Conservation (phyloP, 1,140 invertebrate species). For the Helicoverpa armigera region DNA sequence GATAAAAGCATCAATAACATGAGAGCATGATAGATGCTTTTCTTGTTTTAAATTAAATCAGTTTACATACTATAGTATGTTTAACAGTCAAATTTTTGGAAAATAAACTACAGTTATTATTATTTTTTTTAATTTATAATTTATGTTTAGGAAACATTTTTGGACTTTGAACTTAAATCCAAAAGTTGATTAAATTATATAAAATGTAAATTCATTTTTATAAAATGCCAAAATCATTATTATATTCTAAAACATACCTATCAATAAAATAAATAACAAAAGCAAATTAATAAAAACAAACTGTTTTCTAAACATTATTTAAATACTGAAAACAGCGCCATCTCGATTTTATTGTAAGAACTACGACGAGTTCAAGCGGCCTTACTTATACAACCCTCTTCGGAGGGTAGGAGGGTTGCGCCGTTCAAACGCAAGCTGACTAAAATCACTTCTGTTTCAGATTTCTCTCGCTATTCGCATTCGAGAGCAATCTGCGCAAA, state of each 20-base stretch:
- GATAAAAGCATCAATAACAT: no score
- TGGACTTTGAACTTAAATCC: no score
- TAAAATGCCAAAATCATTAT: no score
- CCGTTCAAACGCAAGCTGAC: neutral
- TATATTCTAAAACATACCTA: neutral
- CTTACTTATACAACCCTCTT: constrained; percentile 46
- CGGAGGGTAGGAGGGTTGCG: constrained; percentile 48
- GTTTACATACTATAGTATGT: no score
- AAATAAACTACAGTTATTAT: no score
- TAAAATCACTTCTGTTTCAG: constrained; percentile 4
- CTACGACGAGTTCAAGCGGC: constrained; percentile 22
- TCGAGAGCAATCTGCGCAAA: neutral
- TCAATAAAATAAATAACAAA: neutral
- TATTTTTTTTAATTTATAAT: no score
- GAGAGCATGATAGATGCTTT: no score
- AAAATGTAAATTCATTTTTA: no score
- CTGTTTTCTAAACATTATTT: neutral
- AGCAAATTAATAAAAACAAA: neutral
- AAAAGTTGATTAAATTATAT: no score
- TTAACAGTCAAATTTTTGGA: no score
- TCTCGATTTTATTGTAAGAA: constrained; percentile 52
- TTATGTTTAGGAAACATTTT: no score
- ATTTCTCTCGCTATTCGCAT: neutral
- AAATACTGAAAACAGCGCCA: constrained; percentile 57
- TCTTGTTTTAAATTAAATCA: no score